Evolutionary conservation across 64 coral and sea anemone genomes (phyloP).

Genomic region (Dendronephthya gigantea): DNA sequence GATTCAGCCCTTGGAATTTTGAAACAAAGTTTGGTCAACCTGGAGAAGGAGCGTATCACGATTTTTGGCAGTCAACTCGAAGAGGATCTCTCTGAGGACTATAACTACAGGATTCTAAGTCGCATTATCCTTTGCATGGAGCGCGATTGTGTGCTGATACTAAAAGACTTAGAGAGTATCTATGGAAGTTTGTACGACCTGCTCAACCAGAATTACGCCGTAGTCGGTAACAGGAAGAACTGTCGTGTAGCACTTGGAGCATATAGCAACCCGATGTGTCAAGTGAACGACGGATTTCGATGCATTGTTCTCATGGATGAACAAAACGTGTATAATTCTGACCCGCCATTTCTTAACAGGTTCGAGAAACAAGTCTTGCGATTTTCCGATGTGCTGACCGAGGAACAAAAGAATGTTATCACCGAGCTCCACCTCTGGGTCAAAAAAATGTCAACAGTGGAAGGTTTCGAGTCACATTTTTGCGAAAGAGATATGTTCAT

Average conservation of each 20-base stretch:
- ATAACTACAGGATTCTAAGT: slow-evolving; percentile 77
- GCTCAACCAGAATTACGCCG: slow-evolving; percentile 91
- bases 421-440: slow-evolving; percentile 32
- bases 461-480: slow-evolving; percentile 32
- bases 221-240: slow-evolving; percentile 81
- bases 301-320: slow-evolving; percentile 89
- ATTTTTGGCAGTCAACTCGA: slow-evolving; percentile 89
- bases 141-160: slow-evolving; percentile 68
- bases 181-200: slow-evolving; percentile 96
- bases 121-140: slow-evolving; percentile 92
- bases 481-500: slow-evolving; percentile 66
- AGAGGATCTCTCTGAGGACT: slow-evolving; percentile 92
- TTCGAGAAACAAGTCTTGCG: slow-evolving; percentile 89
- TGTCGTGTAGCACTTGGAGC: slow-evolving; percentile 77
- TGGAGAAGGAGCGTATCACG: slow-evolving; percentile 71
- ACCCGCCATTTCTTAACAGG: slow-evolving; percentile 93
- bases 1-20: slow-evolving; percentile 94
- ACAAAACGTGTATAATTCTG: slow-evolving; percentile 64
- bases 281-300: slow-evolving; percentile 81
- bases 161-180: slow-evolving; percentile 68
- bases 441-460: slow-evolving; percentile 40
- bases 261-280: slow-evolving; percentile 93
- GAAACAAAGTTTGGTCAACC: slow-evolving; percentile 40
- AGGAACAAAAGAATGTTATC: slow-evolving; percentile 29
- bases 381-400: slow-evolving; percentile 67